These are phyloP conservation scores for Phymatocera aterrima DNA, from an alignment of 2,888 invertebrate genomes.

Conservation along the genomic window DNA sequence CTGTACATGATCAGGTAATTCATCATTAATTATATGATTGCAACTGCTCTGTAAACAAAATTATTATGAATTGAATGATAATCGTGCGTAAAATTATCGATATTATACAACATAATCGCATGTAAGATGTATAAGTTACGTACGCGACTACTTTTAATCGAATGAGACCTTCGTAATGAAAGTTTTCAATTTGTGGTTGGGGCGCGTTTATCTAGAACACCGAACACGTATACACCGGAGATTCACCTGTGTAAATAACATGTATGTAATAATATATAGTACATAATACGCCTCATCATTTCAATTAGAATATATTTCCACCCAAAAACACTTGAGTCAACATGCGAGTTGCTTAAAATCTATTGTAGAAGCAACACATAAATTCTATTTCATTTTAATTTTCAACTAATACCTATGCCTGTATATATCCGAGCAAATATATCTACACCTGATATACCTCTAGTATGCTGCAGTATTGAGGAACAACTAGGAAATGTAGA, in stretches of 20 bases:
- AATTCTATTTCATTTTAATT: not conserved
- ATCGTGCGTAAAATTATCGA: not conserved
- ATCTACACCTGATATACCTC: not conserved
- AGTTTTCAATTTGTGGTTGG: constrained; percentile 2
- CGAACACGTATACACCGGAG: not conserved
- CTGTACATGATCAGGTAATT: no score
- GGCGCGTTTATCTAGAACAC: not conserved
- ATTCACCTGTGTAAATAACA: constrained; percentile 36
- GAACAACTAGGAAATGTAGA: not conserved
- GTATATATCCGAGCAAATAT: not conserved
- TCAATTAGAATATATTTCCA: not conserved
- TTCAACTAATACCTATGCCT: no score
- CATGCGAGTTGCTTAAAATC: constrained; percentile 23
- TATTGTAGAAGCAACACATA: not conserved
- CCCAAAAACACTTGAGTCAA: constrained; percentile 30
- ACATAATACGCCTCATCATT: not conserved
- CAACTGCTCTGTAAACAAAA: no score
- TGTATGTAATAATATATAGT: constrained; percentile 10
- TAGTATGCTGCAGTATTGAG: not conserved
- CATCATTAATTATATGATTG: no score
- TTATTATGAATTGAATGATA: not conserved
- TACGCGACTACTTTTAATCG: constrained; percentile 4
- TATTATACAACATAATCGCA: constrained; percentile 2
- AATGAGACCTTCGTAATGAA: constrained; percentile 21
- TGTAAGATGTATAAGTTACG: constrained; percentile 14